Base-by-base conservation (phyloP, 2,113 vertebrate genomes). In the Dipodomys merriami region DNA sequence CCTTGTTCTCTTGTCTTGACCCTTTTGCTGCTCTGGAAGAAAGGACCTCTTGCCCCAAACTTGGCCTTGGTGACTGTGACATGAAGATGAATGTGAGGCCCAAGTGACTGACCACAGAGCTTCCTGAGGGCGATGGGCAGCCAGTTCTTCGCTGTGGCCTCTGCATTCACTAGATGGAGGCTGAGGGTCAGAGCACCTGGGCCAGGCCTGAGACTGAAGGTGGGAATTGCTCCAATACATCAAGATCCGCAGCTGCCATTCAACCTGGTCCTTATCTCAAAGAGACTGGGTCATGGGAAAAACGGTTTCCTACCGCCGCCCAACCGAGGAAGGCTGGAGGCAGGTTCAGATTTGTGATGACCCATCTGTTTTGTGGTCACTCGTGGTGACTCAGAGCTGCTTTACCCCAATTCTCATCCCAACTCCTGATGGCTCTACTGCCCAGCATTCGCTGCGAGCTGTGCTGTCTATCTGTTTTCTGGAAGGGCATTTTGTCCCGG, bases 231-330 rank as follows among this genome's bases (percentile, higher is more conserved):
- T 39, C 39, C 39, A 39, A 39, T 39, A 39, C 39, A 39, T 39
- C 8, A 10, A 33, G 15, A 88, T 20, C 44, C 44, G 1, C 0
- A 39, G 2, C 10, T 6, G 23, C 79, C 27, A 53, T n/a, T 23
- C 15, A 80, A 3, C 16, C n/a, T 7, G 4, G 27, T 39, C 65
- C 30, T 86, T 68, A 64, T 62, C 27, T 68, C 72, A 9, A 29
- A 39, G 67, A 33, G 39, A 6, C 29, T 3, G 0, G 49, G 49
- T 3, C 19, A 33, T 0, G 3, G 71, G 3, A 18, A 3, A 0
- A 6, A 12, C 7, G 35, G 68, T 23, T 71, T 53, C 65, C 1
- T 49, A 49, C 5, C 49, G 12, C 49, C 12, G 49, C 49, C 49
- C 49, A 49, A 49, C 49, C 2, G 49, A 49, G 49, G 49, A 49